Evolutionary conservation across 2,113 vertebrate species (phyloP), one percentile per base, ranked within the genome.

Genomic region (Phylloscopus whistleri): DNA sequence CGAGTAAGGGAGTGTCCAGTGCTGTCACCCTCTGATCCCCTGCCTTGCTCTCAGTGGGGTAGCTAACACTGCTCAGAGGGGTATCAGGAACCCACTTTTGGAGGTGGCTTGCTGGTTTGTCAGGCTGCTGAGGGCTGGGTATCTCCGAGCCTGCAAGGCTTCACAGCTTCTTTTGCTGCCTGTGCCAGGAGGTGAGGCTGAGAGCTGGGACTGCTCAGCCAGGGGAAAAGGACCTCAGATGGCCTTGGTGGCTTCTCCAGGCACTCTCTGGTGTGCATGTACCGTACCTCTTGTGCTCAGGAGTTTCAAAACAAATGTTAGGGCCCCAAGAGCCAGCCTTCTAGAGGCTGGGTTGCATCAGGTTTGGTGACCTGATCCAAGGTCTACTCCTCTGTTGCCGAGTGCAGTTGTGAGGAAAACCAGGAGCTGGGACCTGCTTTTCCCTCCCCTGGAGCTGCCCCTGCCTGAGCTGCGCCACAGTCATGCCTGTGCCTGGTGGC

Each of bases 401-500:
- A 46, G 59, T 2, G 5, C 2, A 0, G 7, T 8, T 58, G 2
- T 58, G 49, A 44, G 28, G 46, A 83, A 79, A 44, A 24, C 11
- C 9, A 35, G 66, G 27, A 72, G 43, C 55, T 1, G 1, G 18
- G 35, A 4, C 2, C 18, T 68, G 22, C 22, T 27, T 21, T 55
- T 74, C 10, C 14, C 6, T 73, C 9, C 15, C 16, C 19, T 41
- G 24, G 51, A 55, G n/a, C 33, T 74, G n/a, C 33, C 7, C 14
- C 16, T 55, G 28, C 33, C n/a, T 46, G 39, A 53, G 39, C 28
- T 5, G 12, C 23, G 10, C 20, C 2, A 13, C 22, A 52, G 31
- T 46, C 1, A 1, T 59, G n/a, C 7, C 56, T 2, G 2, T 63
- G 22, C 20, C 63, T 14, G n/a, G 23, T 55, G 0, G 0, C 16